Evolutionary conservation across 1,140 invertebrate species (phyloP), one percentile per base, ranked within the genome.

Genomic region (Sminthurinus signatus): DNA sequence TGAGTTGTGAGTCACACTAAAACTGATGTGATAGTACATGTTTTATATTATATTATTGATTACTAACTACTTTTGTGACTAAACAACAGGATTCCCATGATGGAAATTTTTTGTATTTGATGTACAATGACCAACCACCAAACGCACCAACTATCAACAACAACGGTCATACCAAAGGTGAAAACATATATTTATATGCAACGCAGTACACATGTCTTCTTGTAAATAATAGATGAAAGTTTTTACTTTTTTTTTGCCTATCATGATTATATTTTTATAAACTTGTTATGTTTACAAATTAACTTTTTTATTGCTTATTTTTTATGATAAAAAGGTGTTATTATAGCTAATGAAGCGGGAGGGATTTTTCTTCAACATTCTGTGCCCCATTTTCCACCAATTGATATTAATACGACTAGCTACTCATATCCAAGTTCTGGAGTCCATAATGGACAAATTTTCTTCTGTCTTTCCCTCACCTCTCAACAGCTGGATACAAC

Each of bases 341-440:
- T 96, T 17, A 79, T 86, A 8, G 84, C 85, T n/a, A 83, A 90
- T 69, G 77, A 81, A 17, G 75, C 80, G 5, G 80, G 81, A 31
- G 91, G 91, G 2, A 83, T 94, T 71, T 96, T 93, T 92, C 73
- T 96, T 44, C 82, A 95, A 19, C 93, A 96, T 75, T 96, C 92
- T 56, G 88, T 93, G 14, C 93, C 93, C 0, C 81, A 84, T 70
- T 96, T 86, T 78, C 90, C 89, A 12, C 80, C 83, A 0, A 55
- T 81, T 23, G 82, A 82, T 14, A 71, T 73, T 15, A 17, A 23
- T 1, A 5, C 42, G 4, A 62, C 74, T 4, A n/a, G n/a, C n/a
- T 96, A 93, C 74, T 74, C 70, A 8, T 96, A 90, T 78, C 91
- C 92, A 14, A 54, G 77, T 0, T 85, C 83, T 2, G 91, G 87